These are phyloP conservation scores for Molorchus minor DNA, from an alignment of 2,888 invertebrate genomes.

Conservation along the genomic window DNA sequence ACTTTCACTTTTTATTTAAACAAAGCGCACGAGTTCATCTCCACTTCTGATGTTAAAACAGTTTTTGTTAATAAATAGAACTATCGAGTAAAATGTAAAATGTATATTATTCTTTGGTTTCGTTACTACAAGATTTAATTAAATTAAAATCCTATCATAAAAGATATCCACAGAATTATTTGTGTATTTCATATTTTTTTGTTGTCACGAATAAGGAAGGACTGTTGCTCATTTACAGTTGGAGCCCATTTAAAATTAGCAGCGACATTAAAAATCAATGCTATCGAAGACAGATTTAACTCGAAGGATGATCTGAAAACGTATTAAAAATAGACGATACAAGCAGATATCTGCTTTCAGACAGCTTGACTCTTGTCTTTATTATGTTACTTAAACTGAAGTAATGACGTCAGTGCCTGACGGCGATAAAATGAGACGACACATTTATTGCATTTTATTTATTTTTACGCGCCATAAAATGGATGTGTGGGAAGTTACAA, in stretches of 20 bases:
- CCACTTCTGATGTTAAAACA: no score
- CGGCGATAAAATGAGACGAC: not conserved
- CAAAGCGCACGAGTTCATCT: no score
- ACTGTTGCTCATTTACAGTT: not conserved
- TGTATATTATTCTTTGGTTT: not conserved
- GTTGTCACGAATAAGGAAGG: not conserved
- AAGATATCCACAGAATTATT: not conserved
- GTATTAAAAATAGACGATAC: conserved; percentile 6
- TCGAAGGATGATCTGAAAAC: conserved; percentile 25
- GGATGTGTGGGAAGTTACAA: no score
- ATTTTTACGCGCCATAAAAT: not conserved
- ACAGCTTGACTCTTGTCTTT: conserved; percentile 23
- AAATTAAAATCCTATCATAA: not conserved
- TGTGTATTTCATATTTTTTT: not conserved
- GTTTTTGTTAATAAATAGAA: no score
- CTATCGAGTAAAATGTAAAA: not conserved
- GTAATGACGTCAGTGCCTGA: conserved; percentile 14
- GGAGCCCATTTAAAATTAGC: conserved; percentile 7
- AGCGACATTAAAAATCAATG: conserved; percentile 15
- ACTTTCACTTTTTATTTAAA: no score
- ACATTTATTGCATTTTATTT: not conserved
- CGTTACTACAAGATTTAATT: not conserved
- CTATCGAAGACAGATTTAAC: conserved; percentile 20
- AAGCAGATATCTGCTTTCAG: conserved; percentile 6
- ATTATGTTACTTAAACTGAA: conserved; percentile 6